Evolutionary conservation across 2,113 vertebrate genomes (phyloP).

Genomic region (Clarias macrocephalus): DNA sequence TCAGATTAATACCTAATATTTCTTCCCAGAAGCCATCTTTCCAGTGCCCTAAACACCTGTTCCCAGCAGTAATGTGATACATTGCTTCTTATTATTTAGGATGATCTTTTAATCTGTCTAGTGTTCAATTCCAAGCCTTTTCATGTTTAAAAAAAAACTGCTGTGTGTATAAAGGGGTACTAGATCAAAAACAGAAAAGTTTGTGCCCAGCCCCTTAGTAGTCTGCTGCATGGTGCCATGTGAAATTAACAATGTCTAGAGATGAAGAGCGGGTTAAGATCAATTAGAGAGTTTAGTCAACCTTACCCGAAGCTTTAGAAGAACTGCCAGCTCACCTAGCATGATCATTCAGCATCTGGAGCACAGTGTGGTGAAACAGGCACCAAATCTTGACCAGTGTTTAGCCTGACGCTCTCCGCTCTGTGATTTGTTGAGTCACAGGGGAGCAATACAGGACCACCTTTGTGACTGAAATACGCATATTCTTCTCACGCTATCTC

Average conservation of each 20-base stretch:
- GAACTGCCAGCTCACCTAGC: constrained; percentile 45
- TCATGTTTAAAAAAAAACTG: not conserved
- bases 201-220: constrained; percentile 23
- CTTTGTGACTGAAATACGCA: constrained; percentile 45
- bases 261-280: constrained; percentile 39
- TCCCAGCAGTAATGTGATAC: constrained; percentile 2
- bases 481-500: constrained; percentile 42
- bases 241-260: constrained; percentile 50
- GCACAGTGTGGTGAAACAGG: constrained; percentile 51
- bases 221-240: constrained; percentile 53
- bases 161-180: not conserved
- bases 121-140: not conserved
- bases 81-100: not conserved
- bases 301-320: constrained; percentile 35
- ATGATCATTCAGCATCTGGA: constrained; percentile 43
- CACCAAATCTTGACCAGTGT: constrained; percentile 58
- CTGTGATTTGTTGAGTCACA: constrained; percentile 60
- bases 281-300: constrained; percentile 53
- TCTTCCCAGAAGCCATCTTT: constrained; percentile 32
- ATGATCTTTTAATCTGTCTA: not conserved
- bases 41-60: not conserved
- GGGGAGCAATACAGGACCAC: constrained; percentile 53
- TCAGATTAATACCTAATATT: constrained; percentile 48
- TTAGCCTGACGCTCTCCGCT: constrained; percentile 51
- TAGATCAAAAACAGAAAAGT: constrained; percentile 13